Evolutionary conservation across 1,140 invertebrate genomes (phyloP).

Genomic region (Hycleus cichorii): DNA sequence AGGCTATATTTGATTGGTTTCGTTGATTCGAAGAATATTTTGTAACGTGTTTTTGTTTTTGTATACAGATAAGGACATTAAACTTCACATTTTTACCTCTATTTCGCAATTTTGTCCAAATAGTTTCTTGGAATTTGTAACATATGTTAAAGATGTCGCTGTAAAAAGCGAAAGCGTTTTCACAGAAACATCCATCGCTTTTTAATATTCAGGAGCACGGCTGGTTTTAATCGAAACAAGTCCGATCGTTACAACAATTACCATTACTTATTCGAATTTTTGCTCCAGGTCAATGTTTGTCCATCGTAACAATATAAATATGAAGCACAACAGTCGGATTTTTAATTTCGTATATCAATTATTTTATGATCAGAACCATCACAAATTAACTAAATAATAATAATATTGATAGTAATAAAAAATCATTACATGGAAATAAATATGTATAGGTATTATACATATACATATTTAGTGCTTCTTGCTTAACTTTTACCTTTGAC

Average conservation of each 20-base stretch:
- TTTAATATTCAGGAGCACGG: constrained; percentile 7
- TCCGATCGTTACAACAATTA: constrained; percentile 12
- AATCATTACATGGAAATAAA: too few species aligned
- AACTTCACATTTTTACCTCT: constrained; percentile 9
- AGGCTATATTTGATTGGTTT: not conserved
- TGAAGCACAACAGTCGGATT: too few species aligned
- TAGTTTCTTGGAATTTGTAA: constrained; percentile 11
- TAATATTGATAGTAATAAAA: too few species aligned
- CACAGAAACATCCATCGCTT: constrained; percentile 6
- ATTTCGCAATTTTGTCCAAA: constrained; percentile 10
- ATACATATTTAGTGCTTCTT: not conserved
- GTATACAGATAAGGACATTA: constrained; percentile 13
- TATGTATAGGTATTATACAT: too few species aligned
- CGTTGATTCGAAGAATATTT: constrained; percentile 7
- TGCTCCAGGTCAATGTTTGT: not conserved
- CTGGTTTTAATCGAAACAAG: constrained; percentile 9
- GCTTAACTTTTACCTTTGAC: constrained; percentile 10
- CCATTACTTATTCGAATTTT: constrained; percentile 11
- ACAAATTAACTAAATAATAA: too few species aligned
- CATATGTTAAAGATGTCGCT: constrained; percentile 9
- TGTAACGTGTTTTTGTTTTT: constrained; percentile 13
- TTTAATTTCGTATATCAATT: too few species aligned
- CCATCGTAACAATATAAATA: too few species aligned
- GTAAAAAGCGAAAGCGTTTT: constrained; percentile 13
- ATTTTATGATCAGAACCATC: too few species aligned